phyloP scores from a whole-genome alignment of 2,113 vertebrate species.

The Butorides virescens region DNA sequence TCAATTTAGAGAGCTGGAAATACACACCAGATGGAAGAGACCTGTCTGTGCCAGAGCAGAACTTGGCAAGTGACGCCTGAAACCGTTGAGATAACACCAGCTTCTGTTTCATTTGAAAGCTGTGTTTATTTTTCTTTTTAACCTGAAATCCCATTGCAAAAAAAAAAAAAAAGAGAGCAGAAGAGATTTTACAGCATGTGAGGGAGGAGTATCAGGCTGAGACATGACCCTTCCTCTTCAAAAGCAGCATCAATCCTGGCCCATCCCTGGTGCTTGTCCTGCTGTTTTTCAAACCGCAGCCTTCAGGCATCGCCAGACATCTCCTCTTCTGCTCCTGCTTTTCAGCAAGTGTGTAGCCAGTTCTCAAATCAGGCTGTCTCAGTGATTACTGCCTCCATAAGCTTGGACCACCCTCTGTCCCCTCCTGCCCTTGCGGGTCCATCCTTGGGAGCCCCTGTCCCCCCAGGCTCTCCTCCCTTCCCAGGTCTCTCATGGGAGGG shows the following conservation, averaged over 20 bases:
- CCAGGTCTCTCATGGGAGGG: background rate
- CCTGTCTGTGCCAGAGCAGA: constrained; percentile 25
- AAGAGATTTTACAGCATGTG: background rate
- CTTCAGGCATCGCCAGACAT: background rate
- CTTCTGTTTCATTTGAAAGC: background rate
- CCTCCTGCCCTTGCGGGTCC: background rate
- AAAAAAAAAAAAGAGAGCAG: background rate
- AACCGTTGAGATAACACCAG: constrained; percentile 14
- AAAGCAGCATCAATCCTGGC: background rate
- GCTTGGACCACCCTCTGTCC: background rate
- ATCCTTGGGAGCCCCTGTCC: background rate
- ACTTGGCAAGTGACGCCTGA: constrained; percentile 2
- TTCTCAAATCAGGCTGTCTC: background rate
- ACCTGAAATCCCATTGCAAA: background rate
- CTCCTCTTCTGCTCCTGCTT: background rate
- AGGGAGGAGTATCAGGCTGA: background rate
- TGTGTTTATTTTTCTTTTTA: background rate
- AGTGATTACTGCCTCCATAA: background rate
- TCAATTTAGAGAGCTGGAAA: constrained; percentile 20
- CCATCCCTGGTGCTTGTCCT: background rate
- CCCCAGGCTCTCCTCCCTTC: background rate
- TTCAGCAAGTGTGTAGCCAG: background rate
- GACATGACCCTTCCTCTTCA: background rate
- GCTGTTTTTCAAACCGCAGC: background rate
- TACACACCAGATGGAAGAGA: constrained; percentile 28